Percentiles rank a stretch among this genome's conserved stretches.
Evolutionary conservation across 2,797 vertebrate species (phyloP).

Genomic region (Lophius americanus): DNA sequence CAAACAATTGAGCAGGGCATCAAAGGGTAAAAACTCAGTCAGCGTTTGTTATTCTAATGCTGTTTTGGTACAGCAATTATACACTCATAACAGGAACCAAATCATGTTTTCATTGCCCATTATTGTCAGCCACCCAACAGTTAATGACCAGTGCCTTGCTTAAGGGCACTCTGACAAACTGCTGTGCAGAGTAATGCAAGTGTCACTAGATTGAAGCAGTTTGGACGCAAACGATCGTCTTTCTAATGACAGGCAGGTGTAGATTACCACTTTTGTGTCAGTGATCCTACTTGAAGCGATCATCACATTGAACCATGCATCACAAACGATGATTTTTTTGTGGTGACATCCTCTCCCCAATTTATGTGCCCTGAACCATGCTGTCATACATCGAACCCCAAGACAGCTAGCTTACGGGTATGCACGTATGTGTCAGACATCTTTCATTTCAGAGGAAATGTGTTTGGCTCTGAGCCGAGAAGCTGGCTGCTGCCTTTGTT

Average conservation of each 20-base stretch:
- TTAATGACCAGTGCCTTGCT: slow-evolving; percentile 11
- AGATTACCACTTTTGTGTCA: slow-evolving; percentile 19
- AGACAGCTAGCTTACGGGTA: slow-evolving; percentile 38
- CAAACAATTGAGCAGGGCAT: too few relatives aligned
- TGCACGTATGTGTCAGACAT: slow-evolving; percentile 49
- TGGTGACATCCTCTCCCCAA: slow-evolving; percentile 17
- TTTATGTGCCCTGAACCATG: slow-evolving; percentile 36
- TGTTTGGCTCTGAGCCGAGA: slow-evolving; percentile 60
- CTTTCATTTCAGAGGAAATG: slow-evolving; percentile 62
- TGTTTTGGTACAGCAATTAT: slow-evolving; percentile 6
- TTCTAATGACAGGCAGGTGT: slow-evolving; percentile 17
- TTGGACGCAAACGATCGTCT: slow-evolving; percentile 17
- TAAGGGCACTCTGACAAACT: slow-evolving; percentile 22
- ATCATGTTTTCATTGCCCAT: slow-evolving; percentile 1
- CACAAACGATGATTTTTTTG: slow-evolving; percentile 31
- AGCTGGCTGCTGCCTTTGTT: slow-evolving; percentile 66
- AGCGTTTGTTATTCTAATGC: not conserved
- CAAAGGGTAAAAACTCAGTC: too few relatives aligned
- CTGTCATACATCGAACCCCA: slow-evolving; percentile 37
- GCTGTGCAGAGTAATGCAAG: not conserved
- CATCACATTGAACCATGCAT: slow-evolving; percentile 17
- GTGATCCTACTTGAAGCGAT: slow-evolving; percentile 14
- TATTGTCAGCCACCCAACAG: slow-evolving; percentile 17
- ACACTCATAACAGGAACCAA: slow-evolving; percentile 2
- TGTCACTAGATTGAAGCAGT: slow-evolving; percentile 3